Base-by-base conservation (phyloP, 2,888 invertebrate genomes). In the Geotrupes spiniger region DNA sequence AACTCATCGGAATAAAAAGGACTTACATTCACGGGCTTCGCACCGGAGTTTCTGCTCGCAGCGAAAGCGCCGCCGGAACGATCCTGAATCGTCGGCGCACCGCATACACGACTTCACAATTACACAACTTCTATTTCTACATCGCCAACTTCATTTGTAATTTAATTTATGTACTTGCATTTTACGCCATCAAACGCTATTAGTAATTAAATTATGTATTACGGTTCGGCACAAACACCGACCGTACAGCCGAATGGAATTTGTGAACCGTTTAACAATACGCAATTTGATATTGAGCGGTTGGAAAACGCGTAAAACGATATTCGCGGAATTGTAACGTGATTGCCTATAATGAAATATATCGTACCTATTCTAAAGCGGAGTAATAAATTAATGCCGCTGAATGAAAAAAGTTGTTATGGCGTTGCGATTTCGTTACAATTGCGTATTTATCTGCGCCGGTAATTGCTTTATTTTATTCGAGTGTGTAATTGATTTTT, bases 1-100 rank as follows among this genome's bases (percentile, higher is more conserved):
- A 60, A 58, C 56, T 61, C 60, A 59, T 59, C 56, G 52, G 58
- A 57, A 60, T 57, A 61, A 54, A 58, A 58, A 56, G 53, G 54
- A 57, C 57, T 57, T 54, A 56, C 49, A 56, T 56, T 56, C 49
- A 36, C 36, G 36, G 50, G 37, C 31, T 47, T 46, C 46, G 49
- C 49, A 51, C 50, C 44, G 49, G 42, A 49, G 53, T 45, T 40
- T 46, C 44, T n/a, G n/a, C n/a, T 46, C 46, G 52, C 33, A 51
- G 46, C 51, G 21, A 37, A 36, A 36, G 36, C 33, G 14, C 33
- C 8, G 14, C 33, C 3, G 33, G 33, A 33, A 9, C 11, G 14
- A 9, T 33, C n/a, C 33, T 12, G 33, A 33, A 14, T n/a, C 9
- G 25, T 14, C 11, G 40, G 12, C 26, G 11, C 15, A n/a, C 27